Evolutionary conservation across 2,113 vertebrate genomes (phyloP), one percentile per base, ranked within the genome.

Genomic region (Larimichthys polyactis): DNA sequence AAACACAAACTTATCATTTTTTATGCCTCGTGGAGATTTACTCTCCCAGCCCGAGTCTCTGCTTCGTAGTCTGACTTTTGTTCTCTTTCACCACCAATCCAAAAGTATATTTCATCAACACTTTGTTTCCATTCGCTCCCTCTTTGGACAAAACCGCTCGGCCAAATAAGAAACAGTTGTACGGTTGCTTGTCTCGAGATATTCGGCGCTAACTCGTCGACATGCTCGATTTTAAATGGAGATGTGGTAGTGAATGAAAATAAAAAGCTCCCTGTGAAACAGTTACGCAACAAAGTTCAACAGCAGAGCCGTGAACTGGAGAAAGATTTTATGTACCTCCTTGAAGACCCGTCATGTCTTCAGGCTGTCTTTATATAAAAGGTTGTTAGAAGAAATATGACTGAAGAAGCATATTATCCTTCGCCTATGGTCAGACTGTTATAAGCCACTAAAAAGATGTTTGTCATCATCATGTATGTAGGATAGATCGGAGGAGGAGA

Each of bases 1-100:
- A 82, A 86, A 78, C 36, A 19, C 78, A 24, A 78, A 79, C 63
- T 49, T 54, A 63, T 83, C 32, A 44, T 84, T 70, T 75, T 78
- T 82, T 55, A 67, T 64, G 59, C 54, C 81, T 83, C 66, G 51
- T 51, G 62, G 58, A 70, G 73, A 65, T 82, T 71, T 73, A 29
- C 15, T 71, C 19, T 40, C 17, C 15, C 1, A 2, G 2, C 27
- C 4, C 49, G 43, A 52, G 27, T 71, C 10, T 0, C 36, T 59
- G 48, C 20, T 71, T 40, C 55, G 19, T 65, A 7, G 66, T 69
- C n/a, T 0, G 6, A 8, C 49, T 27, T 32, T 44, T 1, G 0
- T 7, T 48, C 10, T 29, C 14, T 46, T 55, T 71, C 58, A 78
- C 4, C 48, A 11, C 54, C 22, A 14, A 16, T 22, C 4, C 17